Conservation (phyloP, 2,888 invertebrate genomes). For the Drosophila buzzatii region DNA sequence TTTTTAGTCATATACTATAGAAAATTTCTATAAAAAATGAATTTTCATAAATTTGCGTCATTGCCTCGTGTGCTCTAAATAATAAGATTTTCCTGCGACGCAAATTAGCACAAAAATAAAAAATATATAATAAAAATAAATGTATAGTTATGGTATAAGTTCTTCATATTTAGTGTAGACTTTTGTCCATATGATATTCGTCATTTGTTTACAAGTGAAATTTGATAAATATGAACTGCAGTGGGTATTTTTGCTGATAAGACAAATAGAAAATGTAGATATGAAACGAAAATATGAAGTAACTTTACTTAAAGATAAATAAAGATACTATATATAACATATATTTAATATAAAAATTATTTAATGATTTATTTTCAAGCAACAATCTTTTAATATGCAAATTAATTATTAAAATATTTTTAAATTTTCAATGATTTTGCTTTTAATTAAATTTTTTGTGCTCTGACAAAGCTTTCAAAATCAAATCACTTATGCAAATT, state of each 20-base stretch:
- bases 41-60: conserved; percentile 55
- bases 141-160: too few species aligned
- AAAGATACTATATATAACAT: neutral
- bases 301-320: neutral
- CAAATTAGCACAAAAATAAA: neutral
- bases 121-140: neutral
- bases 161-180: conserved; percentile 2
- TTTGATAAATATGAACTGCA: neutral
- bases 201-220: conserved; percentile 11
- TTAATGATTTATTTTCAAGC: neutral
- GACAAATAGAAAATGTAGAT: neutral
- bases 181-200: conserved; percentile 8
- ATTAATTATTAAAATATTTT: too few species aligned
- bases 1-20: conserved; percentile 24
- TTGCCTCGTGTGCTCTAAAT: conserved; percentile 15
- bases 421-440: neutral
- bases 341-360: neutral
- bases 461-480: neutral
- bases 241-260: conserved; percentile 32
- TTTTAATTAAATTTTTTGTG: too few species aligned
- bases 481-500: conserved; percentile 3
- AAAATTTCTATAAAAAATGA: conserved; percentile 24
- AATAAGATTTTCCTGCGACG: conserved; percentile 16
- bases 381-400: too few species aligned
- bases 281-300: neutral